These are phyloP conservation scores for Tiliacea citrago DNA, from an alignment of 2,888 invertebrate species.

Conservation along the genomic window DNA sequence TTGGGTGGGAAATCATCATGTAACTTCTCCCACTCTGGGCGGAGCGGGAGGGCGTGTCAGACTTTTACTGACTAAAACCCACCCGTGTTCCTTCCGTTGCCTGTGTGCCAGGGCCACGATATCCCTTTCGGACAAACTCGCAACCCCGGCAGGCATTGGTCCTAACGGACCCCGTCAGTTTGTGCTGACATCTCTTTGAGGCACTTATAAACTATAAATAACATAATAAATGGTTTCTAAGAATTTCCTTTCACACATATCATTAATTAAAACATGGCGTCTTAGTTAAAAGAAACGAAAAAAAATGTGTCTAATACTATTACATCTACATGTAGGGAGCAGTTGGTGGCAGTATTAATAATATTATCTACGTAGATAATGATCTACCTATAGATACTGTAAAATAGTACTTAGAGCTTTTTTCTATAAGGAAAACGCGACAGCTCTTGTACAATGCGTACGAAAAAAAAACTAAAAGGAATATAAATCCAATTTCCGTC, in stretches of 20 bases:
- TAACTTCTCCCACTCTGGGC: too few species aligned
- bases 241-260: neutral
- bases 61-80: too few species aligned
- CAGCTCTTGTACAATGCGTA: conserved; percentile 45
- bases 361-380: neutral
- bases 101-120: too few species aligned
- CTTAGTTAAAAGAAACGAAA: neutral
- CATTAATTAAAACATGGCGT: neutral
- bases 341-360: neutral
- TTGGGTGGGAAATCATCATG: too few species aligned
- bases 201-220: too few species aligned
- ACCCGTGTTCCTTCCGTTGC: too few species aligned
- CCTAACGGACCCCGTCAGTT: too few species aligned
- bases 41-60: too few species aligned
- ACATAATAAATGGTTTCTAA: neutral
- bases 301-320: neutral
- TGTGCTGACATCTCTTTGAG: too few species aligned
- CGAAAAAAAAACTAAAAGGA: conserved; percentile 58
- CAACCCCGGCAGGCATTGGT: too few species aligned
- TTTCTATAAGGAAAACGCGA: conserved; percentile 46
- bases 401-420: conserved; percentile 14
- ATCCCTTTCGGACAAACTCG: too few species aligned
- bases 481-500: conserved; percentile 61
- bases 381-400: neutral
- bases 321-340: neutral